These are phyloP conservation scores for Momotus momota DNA, from an alignment of 2,797 vertebrate genomes.

Conservation along the genomic window DNA sequence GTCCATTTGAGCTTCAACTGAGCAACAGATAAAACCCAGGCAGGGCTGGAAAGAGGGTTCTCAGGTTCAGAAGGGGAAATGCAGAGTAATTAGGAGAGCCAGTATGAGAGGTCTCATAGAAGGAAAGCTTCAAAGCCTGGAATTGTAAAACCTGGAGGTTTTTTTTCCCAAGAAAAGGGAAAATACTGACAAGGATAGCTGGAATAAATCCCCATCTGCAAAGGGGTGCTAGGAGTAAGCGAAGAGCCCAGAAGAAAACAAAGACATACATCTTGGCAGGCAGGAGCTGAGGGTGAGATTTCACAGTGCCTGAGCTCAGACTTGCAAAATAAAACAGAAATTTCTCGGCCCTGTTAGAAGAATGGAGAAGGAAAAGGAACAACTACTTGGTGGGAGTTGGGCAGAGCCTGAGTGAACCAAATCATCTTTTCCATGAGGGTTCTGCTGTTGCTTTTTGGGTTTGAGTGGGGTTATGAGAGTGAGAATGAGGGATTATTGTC, in stretches of 20 bases:
- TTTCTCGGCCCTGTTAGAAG: neutral
- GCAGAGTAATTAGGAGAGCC: neutral
- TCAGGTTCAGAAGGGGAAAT: neutral
- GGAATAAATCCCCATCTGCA: neutral
- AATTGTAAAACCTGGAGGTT: neutral
- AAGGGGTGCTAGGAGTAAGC: neutral
- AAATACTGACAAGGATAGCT: neutral
- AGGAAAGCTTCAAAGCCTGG: neutral
- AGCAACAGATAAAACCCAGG: neutral
- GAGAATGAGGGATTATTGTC: neutral
- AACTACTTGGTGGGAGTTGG: neutral
- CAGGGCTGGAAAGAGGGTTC: neutral
- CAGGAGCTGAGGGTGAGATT: slow-evolving; percentile 38
- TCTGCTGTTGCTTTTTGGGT: neutral
- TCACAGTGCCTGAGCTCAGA: slow-evolving; percentile 31
- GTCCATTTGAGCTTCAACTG: neutral
- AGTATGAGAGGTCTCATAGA: neutral
- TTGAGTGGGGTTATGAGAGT: neutral
- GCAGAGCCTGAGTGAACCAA: neutral
- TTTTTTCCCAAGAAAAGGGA: neutral
- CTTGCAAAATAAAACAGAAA: neutral
- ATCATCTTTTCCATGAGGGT: neutral
- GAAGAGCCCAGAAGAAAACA: slow-evolving; percentile 37
- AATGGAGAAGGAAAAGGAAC: accelerated
- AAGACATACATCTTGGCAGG: slow-evolving; percentile 13